These are phyloP conservation scores for Metridium senile DNA, from an alignment of 92 coral and sea anemone species.

Conservation along the genomic window DNA sequence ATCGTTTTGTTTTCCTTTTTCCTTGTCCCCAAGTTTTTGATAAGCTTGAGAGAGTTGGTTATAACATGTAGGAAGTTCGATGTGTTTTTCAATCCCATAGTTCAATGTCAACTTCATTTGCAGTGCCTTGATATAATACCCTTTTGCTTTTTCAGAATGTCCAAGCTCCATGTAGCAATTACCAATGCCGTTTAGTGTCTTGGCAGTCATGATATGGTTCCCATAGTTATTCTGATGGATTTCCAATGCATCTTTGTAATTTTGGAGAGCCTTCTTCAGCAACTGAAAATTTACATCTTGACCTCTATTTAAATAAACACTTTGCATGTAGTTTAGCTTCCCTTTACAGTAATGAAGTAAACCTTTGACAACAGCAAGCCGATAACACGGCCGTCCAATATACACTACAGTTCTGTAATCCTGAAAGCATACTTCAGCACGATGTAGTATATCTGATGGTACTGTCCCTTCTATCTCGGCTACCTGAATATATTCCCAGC, in stretches of 20 bases:
- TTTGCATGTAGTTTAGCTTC: constrained; percentile 19
- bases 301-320: not conserved
- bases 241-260: constrained; percentile 29
- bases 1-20: not conserved
- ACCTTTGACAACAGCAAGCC: constrained; percentile 31
- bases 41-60: constrained; percentile 59
- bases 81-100: constrained; percentile 37
- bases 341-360: constrained; percentile 35
- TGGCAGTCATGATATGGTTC: constrained; percentile 36
- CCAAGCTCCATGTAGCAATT: constrained; percentile 28
- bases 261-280: not conserved
- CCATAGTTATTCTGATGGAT: constrained; percentile 12
- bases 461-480: constrained; percentile 48
- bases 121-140: constrained; percentile 22
- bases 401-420: too few relatives aligned
- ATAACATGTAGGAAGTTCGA: constrained; percentile 57
- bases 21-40: constrained; percentile 27
- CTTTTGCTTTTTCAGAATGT: constrained; percentile 21
- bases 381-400: not conserved
- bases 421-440: constrained; percentile 37
- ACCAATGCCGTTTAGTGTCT: constrained; percentile 56
- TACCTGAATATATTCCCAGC: constrained; percentile 62
- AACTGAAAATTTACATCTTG: not conserved
- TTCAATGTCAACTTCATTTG: constrained; percentile 32
- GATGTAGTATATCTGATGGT: constrained; percentile 28